A percentile compares a stretch with the other conserved stretches of the same genome.
phyloP scores from a whole-genome alignment of 2,797 vertebrate genomes.

The Centropyge bicolor region DNA sequence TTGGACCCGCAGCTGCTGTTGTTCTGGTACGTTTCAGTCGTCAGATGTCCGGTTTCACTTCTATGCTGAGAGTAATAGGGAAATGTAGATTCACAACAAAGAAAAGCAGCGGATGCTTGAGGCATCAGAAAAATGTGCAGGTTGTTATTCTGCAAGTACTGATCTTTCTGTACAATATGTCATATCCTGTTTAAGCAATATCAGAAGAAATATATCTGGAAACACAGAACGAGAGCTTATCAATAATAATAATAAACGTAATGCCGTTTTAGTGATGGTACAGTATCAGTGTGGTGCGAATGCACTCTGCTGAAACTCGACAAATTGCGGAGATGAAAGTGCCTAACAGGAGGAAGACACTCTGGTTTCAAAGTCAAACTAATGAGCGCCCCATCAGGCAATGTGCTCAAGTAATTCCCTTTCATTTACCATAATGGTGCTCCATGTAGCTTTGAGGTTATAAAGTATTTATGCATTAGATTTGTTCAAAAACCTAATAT shows the following conservation, averaged over 20 bases:
- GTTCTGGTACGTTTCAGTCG: conserved; percentile 91
- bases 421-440: conserved; percentile 65
- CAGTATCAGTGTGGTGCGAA: conserved; percentile 16
- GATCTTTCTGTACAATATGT: neutral
- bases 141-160: neutral
- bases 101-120: neutral
- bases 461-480: conserved; percentile 71
- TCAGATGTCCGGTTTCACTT: conserved; percentile 23
- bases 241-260: neutral
- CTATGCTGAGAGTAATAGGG: neutral
- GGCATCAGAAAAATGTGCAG: neutral
- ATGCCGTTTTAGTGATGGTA: neutral
- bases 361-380: conserved; percentile 63
- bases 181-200: neutral
- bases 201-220: neutral
- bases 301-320: neutral
- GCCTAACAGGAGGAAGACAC: conserved; percentile 44
- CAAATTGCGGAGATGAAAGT: conserved; percentile 19
- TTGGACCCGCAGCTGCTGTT: conserved; percentile 98
- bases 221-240: neutral
- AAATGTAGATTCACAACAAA: neutral
- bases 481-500: conserved; percentile 63
- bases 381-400: conserved; percentile 65
- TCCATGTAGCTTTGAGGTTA: conserved; percentile 58
- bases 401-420: conserved; percentile 60